phyloP scores from a whole-genome alignment of 2,113 vertebrate genomes.

The Crypturellus undulatus region DNA sequence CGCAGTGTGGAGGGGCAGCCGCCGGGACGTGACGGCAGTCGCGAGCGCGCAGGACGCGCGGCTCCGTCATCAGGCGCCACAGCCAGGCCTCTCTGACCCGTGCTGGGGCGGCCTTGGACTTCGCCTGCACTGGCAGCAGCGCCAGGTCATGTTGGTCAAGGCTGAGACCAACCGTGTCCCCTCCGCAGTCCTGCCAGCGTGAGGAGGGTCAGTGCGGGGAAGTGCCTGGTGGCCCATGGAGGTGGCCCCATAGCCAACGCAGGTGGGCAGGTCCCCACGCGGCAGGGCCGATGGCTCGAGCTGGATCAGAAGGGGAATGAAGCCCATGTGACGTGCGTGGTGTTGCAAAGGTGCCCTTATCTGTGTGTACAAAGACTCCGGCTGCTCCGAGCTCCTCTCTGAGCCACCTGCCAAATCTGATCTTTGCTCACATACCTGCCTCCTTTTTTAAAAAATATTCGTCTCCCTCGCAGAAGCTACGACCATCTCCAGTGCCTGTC shows the following conservation, averaged over 20 bases:
- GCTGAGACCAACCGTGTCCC: background rate
- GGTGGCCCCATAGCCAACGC: no score
- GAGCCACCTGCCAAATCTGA: background rate
- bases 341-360: constrained; percentile 42
- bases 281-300: background rate
- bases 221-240: background rate
- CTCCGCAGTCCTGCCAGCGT: rapidly evolving
- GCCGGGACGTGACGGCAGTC: no score
- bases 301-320: background rate
- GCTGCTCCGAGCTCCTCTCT: rapidly evolving
- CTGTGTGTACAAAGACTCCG: background rate
- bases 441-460: background rate
- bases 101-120: constrained; percentile 9
- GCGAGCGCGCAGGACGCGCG: no score
- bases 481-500: no score
- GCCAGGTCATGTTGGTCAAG: constrained; percentile 22
- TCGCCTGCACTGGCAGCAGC: rapidly evolving
- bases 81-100: background rate
- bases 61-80: background rate
- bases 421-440: background rate
- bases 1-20: background rate
- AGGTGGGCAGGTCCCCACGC: background rate
- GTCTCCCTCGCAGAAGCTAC: no score
- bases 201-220: background rate
- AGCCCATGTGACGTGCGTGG: background rate